Evolutionary conservation across 1,140 invertebrate species (phyloP), one percentile per base, ranked within the genome.

Genomic region (Pachyrhynchus sulphureomaculatus): DNA sequence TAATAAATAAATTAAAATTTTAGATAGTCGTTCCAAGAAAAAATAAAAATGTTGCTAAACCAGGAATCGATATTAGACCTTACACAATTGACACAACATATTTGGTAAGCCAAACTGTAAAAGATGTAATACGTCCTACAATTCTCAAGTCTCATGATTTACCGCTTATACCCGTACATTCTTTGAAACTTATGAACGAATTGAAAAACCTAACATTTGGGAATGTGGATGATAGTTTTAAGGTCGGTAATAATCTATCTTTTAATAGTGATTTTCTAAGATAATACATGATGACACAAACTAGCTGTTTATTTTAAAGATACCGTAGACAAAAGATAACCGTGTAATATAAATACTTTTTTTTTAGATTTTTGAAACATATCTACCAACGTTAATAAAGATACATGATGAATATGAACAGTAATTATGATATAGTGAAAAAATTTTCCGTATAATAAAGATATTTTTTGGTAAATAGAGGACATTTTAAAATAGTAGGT

Each of bases 31-130:
- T 33, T 18, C 24, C 24, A 23, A 53, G 39, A 13, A 47, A 64
- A 3, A 76, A 75, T 29, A 64, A 77, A 63, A 78, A 78, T 42
- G 74, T 78, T n/a, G 68, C 78, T 37, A 73, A 76, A 1, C 75
- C 76, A 59, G 78, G 78, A 32, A 70, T 70, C 23, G 72, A 78
- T 29, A 68, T 72, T 24, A 62, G 68, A 4, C 72, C 72, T 0
- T 73, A 74, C 47, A 68, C 73, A 4, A 72, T 81, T 1, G 78
- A 80, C 39, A 80, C 79, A 0, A 81, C 79, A 26, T 81, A 81
- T 51, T 56, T 79, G 24, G 76, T 80, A 59, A 72, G 78, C 48
- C 72, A 68, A 36, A 54, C 65, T 4, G 39, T 48, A 20, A 56
- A 54, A 42, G 26, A 51, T 42, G 36, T 34, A 29, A 15, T 51